A percentile compares a stretch with the other conserved stretches of the same genome.
Evolutionary conservation across 2,888 invertebrate genomes (phyloP).

Genomic region (Entomobrya multifasciata): DNA sequence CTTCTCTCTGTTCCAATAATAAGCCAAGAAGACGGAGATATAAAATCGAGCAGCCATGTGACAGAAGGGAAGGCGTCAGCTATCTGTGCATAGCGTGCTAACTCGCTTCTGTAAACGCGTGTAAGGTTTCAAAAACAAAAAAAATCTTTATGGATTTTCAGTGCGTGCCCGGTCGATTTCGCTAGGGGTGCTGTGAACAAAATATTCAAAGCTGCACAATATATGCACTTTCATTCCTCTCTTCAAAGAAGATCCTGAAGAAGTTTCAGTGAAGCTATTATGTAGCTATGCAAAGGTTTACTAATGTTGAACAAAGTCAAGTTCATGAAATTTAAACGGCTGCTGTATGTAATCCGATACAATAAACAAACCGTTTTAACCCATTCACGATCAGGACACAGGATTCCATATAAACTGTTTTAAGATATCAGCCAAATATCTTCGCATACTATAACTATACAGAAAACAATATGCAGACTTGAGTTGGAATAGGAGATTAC

Average conservation of each 20-base stretch:
- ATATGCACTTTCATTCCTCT: not conserved
- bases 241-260: not conserved
- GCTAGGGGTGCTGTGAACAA: constrained; percentile 53
- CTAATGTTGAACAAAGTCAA: constrained; percentile 23
- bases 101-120: constrained; percentile 52
- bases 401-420: constrained; percentile 1
- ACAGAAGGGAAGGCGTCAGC: constrained; percentile 46
- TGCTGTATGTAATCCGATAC: constrained; percentile 58
- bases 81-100: constrained; percentile 45
- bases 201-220: not conserved
- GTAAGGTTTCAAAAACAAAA: constrained; percentile 43
- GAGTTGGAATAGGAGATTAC: not conserved
- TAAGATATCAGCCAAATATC: not conserved
- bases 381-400: not conserved
- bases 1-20: constrained; percentile 17
- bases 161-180: constrained; percentile 63
- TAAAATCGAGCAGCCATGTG: constrained; percentile 61
- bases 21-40: constrained; percentile 10
- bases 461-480: not conserved
- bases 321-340: constrained; percentile 58
- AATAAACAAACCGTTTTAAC: constrained; percentile 64
- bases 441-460: not conserved
- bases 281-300: too few species aligned
- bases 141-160: constrained; percentile 39
- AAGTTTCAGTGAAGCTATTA: constrained; percentile 27